Conservation (phyloP, 2,113 vertebrate species). For the Gymnorhina tibicen region DNA sequence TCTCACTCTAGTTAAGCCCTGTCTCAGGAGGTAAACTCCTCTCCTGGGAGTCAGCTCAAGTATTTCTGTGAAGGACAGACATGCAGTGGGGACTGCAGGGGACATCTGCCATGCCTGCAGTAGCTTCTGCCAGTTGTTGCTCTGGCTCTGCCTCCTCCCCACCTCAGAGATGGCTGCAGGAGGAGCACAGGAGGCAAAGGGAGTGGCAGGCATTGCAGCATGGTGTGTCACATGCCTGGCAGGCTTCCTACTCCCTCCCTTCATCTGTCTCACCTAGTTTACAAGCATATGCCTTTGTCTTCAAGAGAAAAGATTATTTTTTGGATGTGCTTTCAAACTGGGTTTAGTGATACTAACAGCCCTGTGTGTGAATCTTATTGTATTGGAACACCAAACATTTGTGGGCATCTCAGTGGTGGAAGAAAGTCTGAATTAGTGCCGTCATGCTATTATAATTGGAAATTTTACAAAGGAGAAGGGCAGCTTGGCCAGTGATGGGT, state of each 20-base stretch:
- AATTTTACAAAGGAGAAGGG: background rate
- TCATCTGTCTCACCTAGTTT: background rate
- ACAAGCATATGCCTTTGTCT: background rate
- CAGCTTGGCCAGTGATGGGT: background rate
- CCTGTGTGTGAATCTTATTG: background rate
- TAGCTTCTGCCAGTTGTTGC: background rate
- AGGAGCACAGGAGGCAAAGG: background rate
- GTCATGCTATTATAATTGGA: background rate
- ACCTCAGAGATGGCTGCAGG: background rate
- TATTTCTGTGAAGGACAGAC: background rate
- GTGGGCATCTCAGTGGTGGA: accelerated
- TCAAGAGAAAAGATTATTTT: background rate
- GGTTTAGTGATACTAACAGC: background rate
- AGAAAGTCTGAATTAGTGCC: background rate
- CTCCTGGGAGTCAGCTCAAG: background rate
- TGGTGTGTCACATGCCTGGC: background rate
- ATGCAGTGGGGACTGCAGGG: background rate
- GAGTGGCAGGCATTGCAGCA: too few species aligned
- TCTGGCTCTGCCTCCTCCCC: background rate
- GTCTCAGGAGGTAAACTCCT: background rate
- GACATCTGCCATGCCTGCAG: background rate
- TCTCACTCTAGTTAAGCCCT: background rate
- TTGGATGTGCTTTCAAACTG: background rate
- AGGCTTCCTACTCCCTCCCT: background rate
- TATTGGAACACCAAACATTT: background rate